Conservation (phyloP, 2,888 invertebrate species). For the Drosophila pegasa region DNA sequence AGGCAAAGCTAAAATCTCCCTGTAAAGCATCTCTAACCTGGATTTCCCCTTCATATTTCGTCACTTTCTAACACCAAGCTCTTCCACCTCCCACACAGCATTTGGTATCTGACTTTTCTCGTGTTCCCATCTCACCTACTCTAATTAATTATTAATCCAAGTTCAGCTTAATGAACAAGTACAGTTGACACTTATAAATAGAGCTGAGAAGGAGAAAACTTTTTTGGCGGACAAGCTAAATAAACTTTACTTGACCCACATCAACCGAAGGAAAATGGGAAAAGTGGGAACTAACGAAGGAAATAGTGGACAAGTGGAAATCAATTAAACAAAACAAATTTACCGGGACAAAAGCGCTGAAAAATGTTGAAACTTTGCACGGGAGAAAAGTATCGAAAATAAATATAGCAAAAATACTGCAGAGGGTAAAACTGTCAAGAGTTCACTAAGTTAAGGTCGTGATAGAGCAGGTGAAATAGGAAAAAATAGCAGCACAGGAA, state of each 20-base stretch:
- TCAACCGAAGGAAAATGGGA: neutral
- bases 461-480: slow-evolving; percentile 10
- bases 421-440: slow-evolving; percentile 25
- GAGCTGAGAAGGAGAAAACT: neutral
- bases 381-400: slow-evolving; percentile 7
- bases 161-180: slow-evolving; percentile 5
- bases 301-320: slow-evolving; percentile 20
- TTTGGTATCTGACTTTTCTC: neutral
- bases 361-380: slow-evolving; percentile 19
- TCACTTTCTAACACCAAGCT: no score
- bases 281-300: neutral
- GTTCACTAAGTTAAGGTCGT: neutral
- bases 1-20: no score
- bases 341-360: slow-evolving; percentile 18
- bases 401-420: neutral
- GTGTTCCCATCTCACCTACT: neutral
- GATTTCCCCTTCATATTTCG: no score
- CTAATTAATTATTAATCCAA: slow-evolving; percentile 1
- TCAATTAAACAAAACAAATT: slow-evolving; percentile 47
- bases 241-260: slow-evolving; percentile 29
- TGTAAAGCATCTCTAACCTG: no score
- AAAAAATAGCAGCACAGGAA: neutral
- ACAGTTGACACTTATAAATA: neutral
- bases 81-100: no score
- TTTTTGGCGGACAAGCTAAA: slow-evolving; percentile 1